A percentile compares a stretch with the other conserved stretches of the same genome.
Conservation (phyloP, 2,113 vertebrate species). For the Okapia johnstoni region DNA sequence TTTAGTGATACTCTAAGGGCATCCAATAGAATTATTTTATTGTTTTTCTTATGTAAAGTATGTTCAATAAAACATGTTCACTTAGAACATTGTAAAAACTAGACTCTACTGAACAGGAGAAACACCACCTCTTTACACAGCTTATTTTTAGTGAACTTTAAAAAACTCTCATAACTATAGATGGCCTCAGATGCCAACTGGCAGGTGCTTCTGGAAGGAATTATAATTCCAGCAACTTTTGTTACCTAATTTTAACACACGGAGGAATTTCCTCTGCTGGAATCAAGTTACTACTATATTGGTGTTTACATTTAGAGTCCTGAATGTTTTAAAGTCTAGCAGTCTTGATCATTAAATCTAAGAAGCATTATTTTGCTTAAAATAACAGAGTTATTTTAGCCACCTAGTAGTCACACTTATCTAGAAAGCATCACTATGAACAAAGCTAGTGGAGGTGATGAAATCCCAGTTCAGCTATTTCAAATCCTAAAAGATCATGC, state of each 20-base stretch:
- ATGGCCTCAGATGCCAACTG: background rate
- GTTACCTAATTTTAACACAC: background rate
- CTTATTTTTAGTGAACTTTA: background rate
- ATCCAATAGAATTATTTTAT: background rate
- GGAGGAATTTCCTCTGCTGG: background rate
- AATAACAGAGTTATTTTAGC: background rate
- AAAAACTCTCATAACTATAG: background rate
- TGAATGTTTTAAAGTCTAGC: background rate
- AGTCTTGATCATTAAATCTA: background rate
- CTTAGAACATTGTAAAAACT: background rate
- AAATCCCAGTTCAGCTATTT: background rate
- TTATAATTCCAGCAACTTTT: background rate
- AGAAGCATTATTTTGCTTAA: background rate
- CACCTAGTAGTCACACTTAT: background rate
- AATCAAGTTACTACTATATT: background rate
- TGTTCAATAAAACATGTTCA: background rate
- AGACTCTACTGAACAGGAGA: background rate
- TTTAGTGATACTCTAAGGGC: background rate
- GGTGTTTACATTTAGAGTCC: background rate
- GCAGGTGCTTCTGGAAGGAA: background rate
- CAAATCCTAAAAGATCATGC: background rate
- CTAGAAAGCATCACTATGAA: background rate
- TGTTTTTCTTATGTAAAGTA: background rate
- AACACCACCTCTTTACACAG: background rate
- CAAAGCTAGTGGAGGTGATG: background rate